Conservation (phyloP, 2,888 invertebrate genomes). For the Ophion obscuratus region DNA sequence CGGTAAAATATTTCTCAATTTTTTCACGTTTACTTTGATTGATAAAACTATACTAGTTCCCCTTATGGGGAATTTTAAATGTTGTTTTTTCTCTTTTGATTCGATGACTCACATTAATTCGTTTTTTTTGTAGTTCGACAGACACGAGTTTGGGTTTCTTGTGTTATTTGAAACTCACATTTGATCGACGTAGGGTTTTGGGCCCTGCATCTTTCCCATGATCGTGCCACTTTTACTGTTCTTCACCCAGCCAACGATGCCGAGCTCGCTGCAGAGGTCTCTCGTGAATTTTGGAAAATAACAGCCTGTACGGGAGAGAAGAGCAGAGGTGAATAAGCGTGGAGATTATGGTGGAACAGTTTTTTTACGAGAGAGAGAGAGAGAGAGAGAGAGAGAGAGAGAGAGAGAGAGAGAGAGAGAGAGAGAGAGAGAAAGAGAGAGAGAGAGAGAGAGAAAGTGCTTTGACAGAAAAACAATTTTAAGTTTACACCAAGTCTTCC, state of each 20-base stretch:
- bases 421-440: background rate
- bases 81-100: no score
- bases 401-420: background rate
- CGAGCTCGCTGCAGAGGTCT: slow-evolving; percentile 90
- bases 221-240: slow-evolving; percentile 95
- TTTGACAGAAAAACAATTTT: slow-evolving; percentile 19
- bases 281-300: slow-evolving; percentile 95
- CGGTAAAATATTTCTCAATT: no score
- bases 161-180: slow-evolving; percentile 88
- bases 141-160: no score
- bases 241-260: slow-evolving; percentile 95
- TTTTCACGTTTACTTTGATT: no score
- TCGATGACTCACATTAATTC: no score
- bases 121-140: background rate
- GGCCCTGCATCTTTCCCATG: slow-evolving; percentile 95
- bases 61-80: no score
- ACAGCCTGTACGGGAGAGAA: slow-evolving; percentile 86
- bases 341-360: background rate
- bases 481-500: background rate
- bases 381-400: background rate
- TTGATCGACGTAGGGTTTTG: slow-evolving; percentile 90
- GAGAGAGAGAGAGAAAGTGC: background rate
- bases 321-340: background rate
- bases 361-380: background rate
- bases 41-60: no score